Percentiles rank a stretch among this genome's conserved stretches.
Evolutionary conservation across 2,113 vertebrate genomes (phyloP).

Genomic region (Australoheros scitulus): DNA sequence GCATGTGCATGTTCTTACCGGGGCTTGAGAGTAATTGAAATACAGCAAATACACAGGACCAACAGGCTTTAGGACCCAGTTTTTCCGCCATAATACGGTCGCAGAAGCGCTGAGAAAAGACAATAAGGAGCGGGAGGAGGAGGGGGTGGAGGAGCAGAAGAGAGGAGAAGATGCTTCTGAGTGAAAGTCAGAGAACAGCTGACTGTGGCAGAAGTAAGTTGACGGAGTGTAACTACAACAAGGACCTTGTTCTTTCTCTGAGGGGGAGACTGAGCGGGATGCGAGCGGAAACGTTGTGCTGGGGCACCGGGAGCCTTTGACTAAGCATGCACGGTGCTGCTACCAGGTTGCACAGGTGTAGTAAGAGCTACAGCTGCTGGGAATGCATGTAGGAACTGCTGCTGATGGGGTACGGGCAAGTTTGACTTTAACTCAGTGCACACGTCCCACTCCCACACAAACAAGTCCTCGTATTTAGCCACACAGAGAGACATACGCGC

Average conservation of each 20-base stretch:
- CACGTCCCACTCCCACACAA: slow-evolving; percentile 6
- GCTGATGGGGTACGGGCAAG: slow-evolving; percentile 15
- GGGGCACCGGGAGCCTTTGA: slow-evolving; percentile 10
- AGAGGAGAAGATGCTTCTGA: not conserved
- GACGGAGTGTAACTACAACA: slow-evolving; percentile 18
- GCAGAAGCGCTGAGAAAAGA: slow-evolving; percentile 27
- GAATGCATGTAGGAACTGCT: not conserved
- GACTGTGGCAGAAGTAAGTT: slow-evolving; percentile 58
- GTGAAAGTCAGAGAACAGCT: slow-evolving; percentile 59
- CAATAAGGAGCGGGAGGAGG: not conserved
- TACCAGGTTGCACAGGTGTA: slow-evolving; percentile 27
- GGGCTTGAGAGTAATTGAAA: slow-evolving; percentile 39
- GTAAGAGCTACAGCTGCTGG: not conserved
- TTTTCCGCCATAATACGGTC: not conserved
- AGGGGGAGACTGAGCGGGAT: not conserved
- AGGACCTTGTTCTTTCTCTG: slow-evolving; percentile 3
- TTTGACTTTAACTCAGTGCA: slow-evolving; percentile 16
- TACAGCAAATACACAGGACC: not conserved
- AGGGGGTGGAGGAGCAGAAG: slow-evolving; percentile 6
- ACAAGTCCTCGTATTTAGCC: not conserved
- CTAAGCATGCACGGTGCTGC: not conserved
- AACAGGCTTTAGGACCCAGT: slow-evolving; percentile 74
- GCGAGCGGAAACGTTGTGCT: not conserved
- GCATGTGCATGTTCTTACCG: not conserved
- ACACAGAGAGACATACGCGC: not conserved